Percentiles rank a stretch among this genome's conserved stretches.
Conservation (phyloP, 2,888 invertebrate genomes). For the Malacosoma neustria region DNA sequence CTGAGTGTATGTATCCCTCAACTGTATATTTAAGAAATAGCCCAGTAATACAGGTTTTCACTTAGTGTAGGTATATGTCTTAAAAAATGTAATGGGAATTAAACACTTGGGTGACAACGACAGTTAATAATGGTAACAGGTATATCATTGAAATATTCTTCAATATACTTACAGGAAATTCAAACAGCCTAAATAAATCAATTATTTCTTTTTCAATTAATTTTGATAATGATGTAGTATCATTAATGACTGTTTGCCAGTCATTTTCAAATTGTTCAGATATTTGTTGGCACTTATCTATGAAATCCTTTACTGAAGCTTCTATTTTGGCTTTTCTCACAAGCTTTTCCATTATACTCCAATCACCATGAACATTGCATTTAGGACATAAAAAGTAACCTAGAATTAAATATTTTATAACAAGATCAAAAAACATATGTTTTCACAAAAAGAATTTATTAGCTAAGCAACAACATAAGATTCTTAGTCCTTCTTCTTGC, state of each 20-base stretch:
- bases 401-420: slow-evolving; percentile 32
- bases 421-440: too few species aligned
- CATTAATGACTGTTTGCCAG: slow-evolving; percentile 57
- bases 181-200: slow-evolving; percentile 69
- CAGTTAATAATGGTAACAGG: too few species aligned
- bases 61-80: too few species aligned
- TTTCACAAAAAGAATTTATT: too few species aligned
- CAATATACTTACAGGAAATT: slow-evolving; percentile 70
- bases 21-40: too few species aligned
- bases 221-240: slow-evolving; percentile 51
- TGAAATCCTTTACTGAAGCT: slow-evolving; percentile 39
- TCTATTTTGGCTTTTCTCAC: slow-evolving; percentile 57
- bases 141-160: too few species aligned
- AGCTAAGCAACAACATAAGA: too few species aligned
- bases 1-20: too few species aligned
- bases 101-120: too few species aligned
- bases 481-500: too few species aligned
- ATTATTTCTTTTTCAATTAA: slow-evolving; percentile 54
- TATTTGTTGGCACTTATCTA: slow-evolving; percentile 39
- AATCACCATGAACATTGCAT: slow-evolving; percentile 80
- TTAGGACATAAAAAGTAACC: slow-evolving; percentile 82
- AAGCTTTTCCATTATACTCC: slow-evolving; percentile 74
- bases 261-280: slow-evolving; percentile 49
- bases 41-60: too few species aligned
- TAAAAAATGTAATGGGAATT: too few species aligned